Evolutionary conservation across 2,113 vertebrate species (phyloP).

Genomic region (Nerophis lumbriciformis): DNA sequence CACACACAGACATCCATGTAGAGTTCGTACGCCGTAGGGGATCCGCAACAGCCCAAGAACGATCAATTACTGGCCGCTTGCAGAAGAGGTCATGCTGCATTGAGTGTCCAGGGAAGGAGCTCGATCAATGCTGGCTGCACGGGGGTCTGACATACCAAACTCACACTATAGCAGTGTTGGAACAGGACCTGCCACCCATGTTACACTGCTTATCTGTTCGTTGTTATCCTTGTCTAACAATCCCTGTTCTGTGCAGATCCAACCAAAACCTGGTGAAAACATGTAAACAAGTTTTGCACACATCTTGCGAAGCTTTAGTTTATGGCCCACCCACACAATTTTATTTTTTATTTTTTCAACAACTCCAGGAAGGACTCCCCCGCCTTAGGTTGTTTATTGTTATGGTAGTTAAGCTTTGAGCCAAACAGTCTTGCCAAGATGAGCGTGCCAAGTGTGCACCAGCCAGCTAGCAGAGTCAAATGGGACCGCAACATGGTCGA

Average conservation of each 20-base stretch:
- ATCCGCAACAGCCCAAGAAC: slow-evolving; percentile 47
- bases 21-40: slow-evolving; percentile 47
- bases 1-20: slow-evolving; percentile 32
- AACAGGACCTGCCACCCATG: slow-evolving; percentile 26
- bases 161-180: slow-evolving; percentile 17
- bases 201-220: slow-evolving; percentile 17
- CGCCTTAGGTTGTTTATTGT: not conserved
- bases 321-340: not conserved
- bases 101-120: slow-evolving; percentile 51
- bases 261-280: slow-evolving; percentile 7
- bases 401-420: not conserved
- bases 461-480: slow-evolving; percentile 6
- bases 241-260: slow-evolving; percentile 17
- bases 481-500: not conserved
- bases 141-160: slow-evolving; percentile 53
- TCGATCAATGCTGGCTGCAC: slow-evolving; percentile 64
- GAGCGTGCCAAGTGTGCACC: not conserved
- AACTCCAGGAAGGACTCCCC: not conserved
- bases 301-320: slow-evolving; percentile 1
- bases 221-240: slow-evolving; percentile 24
- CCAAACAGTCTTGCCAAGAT: slow-evolving; percentile 1
- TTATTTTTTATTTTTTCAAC: slow-evolving; percentile 5
- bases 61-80: slow-evolving; percentile 71
- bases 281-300: slow-evolving; percentile 10
- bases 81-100: slow-evolving; percentile 64